Evolutionary conservation across 2,797 vertebrate species (phyloP).

Genomic region (Acanthurus tractus): DNA sequence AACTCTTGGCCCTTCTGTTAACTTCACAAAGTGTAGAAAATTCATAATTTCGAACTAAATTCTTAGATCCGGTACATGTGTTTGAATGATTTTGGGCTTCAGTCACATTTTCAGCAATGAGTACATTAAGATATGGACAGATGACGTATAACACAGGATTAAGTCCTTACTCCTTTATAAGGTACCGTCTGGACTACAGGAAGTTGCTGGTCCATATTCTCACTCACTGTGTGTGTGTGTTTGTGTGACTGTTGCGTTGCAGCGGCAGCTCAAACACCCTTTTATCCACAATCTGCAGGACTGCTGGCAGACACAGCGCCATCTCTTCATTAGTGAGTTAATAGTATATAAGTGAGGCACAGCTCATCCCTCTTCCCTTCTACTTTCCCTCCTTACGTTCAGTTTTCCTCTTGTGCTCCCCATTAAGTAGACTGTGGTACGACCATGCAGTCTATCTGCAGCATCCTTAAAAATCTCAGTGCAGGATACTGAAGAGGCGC

Average conservation of each 20-base stretch:
- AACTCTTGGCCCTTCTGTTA: neutral
- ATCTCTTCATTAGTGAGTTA: slow-evolving; percentile 96
- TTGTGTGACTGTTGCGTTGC: slow-evolving; percentile 75
- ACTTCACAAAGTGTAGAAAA: neutral
- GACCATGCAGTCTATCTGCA: neutral
- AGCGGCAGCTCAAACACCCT: slow-evolving; percentile 91
- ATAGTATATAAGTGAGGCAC: slow-evolving; percentile 58
- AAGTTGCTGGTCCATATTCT: slow-evolving; percentile 20
- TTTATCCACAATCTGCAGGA: slow-evolving; percentile 92
- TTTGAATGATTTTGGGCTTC: neutral
- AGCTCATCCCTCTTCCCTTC: slow-evolving; percentile 8
- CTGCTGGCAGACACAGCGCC: slow-evolving; percentile 93
- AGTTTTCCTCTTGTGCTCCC: neutral
- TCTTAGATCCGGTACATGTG: neutral
- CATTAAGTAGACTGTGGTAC: neutral
- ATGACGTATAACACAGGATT: no score
- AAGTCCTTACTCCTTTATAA: neutral
- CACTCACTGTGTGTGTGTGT: slow-evolving; percentile 43
- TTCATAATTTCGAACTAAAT: neutral
- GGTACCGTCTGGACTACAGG: neutral
- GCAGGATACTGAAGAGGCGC: slow-evolving; percentile 20
- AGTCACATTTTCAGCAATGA: neutral
- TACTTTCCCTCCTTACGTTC: neutral
- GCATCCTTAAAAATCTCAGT: slow-evolving; percentile 3
- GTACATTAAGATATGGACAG: neutral